Base-by-base conservation (phyloP, 2,113 vertebrate genomes). In the Cyprinus carpio region DNA sequence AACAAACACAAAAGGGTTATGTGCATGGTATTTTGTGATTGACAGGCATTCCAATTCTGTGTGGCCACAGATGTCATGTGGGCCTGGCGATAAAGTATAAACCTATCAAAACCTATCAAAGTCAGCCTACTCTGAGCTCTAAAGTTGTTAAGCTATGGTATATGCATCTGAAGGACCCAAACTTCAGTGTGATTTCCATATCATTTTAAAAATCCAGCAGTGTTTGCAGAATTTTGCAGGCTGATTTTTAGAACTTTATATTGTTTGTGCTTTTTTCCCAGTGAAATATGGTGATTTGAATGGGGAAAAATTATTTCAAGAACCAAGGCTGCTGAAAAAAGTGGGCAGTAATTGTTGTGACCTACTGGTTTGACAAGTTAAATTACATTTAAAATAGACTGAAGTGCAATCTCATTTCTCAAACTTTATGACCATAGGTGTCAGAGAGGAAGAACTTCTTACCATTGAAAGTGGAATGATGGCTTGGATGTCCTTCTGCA, bases 391-490 rank as follows among this genome's bases (percentile, higher is more conserved):
- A 46, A 46, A 75, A n/a, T 74, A 3, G 71, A 74, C 37, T 74
- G 37, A 74, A 46, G 71, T 43, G 37, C 71, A 46, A 29, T 29
- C 74, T 75, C n/a, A 75, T 54, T 51, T 49, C 4, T 54, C 49
- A 76, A 29, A 29, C 49, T 20, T 49, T 54, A 76, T 27, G 75
- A 76, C 75, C 49, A 25, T 54, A 18, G 46, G 43, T 76, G 75
- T 0, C 71, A 46, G 40, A 60, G 2, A 62, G 62, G 25, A 82
- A 31, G 12, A 72, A 25, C 27, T 29, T 82, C 97, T 96, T 91
- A 99, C 98, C 98, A 99, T 99, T 46, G 98, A 97, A 87, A 99
- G 92, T 8, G 98, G 97, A 77, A 99, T 94, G 12, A 99, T 98
- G 91, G 98, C 97, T 75, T 97, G 95, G 64, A 99, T 97, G 67